Conservation (phyloP, 1,140 invertebrate species). For the Meteorus sp. region DNA sequence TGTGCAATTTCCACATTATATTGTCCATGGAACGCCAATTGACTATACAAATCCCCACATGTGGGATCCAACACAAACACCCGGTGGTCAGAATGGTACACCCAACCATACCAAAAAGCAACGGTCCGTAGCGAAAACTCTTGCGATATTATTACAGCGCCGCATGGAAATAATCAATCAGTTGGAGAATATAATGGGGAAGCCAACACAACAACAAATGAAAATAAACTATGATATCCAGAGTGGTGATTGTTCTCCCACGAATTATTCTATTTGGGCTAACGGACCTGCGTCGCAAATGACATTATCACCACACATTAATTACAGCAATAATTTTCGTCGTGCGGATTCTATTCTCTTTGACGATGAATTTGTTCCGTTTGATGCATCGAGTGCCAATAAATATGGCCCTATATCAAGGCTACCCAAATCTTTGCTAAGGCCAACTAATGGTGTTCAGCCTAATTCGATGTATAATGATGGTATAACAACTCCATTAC, state of each 20-base stretch:
- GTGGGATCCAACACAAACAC: slow-evolving; percentile 49
- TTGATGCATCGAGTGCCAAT: slow-evolving; percentile 71
- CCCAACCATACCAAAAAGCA: slow-evolving; percentile 52
- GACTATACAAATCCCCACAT: slow-evolving; percentile 45
- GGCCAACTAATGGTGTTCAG: slow-evolving; percentile 48
- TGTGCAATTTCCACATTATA: slow-evolving; percentile 49
- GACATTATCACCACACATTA: slow-evolving; percentile 44
- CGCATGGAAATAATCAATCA: slow-evolving; percentile 70
- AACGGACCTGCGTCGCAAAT: slow-evolving; percentile 48
- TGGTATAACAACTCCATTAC: slow-evolving; percentile 45
- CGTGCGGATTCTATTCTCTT: slow-evolving; percentile 67
- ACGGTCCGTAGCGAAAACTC: slow-evolving; percentile 60
- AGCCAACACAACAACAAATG: slow-evolving; percentile 56
- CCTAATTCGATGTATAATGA: slow-evolving; percentile 52
- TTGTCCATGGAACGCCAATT: slow-evolving; percentile 45
- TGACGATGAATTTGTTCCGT: slow-evolving; percentile 76
- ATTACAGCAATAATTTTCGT: slow-evolving; percentile 61
- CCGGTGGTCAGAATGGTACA: slow-evolving; percentile 41
- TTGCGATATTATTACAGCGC: slow-evolving; percentile 67
- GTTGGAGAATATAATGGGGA: slow-evolving; percentile 67
- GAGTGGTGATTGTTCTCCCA: slow-evolving; percentile 47
- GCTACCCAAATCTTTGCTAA: slow-evolving; percentile 59
- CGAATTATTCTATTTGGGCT: slow-evolving; percentile 57
- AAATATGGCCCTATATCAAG: slow-evolving; percentile 83
- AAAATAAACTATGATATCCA: slow-evolving; percentile 54